Evolutionary conservation across 1,140 invertebrate genomes (phyloP).

Genomic region (Neotoxoptera formosana): DNA sequence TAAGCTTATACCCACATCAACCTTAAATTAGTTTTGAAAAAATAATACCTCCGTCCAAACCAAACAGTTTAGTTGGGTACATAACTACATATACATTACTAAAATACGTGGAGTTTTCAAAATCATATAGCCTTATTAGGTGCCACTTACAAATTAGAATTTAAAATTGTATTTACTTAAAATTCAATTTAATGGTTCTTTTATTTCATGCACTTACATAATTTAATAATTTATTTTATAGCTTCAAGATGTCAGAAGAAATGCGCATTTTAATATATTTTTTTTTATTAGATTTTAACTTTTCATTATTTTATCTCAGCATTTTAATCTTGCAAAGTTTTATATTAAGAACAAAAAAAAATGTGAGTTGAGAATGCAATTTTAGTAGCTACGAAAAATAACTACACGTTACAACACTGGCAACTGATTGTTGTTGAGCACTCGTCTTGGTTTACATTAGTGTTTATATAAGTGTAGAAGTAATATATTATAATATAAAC

Average conservation of each 20-base stretch:
- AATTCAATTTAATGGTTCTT: slow-evolving; percentile 11
- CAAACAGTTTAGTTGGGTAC: not conserved
- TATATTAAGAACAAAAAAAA: too few species aligned
- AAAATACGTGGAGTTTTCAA: not conserved
- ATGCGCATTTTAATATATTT: not conserved
- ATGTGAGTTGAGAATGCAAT: too few species aligned
- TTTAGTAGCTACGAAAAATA: too few species aligned
- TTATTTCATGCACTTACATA: not conserved
- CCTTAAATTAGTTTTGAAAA: slow-evolving; percentile 11
- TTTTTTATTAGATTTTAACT: slow-evolving; percentile 1
- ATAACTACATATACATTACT: not conserved
- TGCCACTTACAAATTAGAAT: not conserved
- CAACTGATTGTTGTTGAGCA: too few species aligned
- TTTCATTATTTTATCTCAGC: too few species aligned
- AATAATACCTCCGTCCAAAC: not conserved
- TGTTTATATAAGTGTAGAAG: not conserved
- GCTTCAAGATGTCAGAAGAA: not conserved
- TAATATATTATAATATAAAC: too few species aligned
- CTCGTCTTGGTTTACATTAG: too few species aligned
- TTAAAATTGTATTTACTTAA: not conserved
- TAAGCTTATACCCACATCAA: not conserved
- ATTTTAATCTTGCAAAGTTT: too few species aligned
- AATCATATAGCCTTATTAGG: not conserved
- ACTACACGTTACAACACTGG: too few species aligned
- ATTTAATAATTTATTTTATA: not conserved